These are phyloP conservation scores for Phyllotis vaccarum DNA, from an alignment of 2,797 vertebrate genomes.

Conservation along the genomic window DNA sequence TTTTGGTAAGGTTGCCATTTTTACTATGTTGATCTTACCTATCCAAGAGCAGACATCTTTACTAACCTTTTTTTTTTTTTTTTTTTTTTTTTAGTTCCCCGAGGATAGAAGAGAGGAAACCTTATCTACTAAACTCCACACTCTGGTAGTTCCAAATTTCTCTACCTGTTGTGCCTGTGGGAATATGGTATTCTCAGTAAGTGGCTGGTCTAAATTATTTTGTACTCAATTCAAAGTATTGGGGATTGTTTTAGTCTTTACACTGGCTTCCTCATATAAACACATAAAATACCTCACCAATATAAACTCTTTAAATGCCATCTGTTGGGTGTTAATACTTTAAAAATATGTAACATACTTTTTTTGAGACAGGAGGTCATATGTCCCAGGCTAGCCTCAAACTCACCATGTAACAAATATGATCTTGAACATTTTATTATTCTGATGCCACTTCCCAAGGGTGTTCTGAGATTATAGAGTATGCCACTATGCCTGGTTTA, in stretches of 20 bases:
- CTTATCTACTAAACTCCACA: not conserved
- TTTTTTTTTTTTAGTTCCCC: not conserved
- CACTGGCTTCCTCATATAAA: not conserved
- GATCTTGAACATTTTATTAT: not conserved
- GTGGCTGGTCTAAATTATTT: not conserved
- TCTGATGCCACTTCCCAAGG: not conserved
- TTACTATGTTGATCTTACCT: no score
- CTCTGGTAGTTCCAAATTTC: not conserved
- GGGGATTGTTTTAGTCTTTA: not conserved
- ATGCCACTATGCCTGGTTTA: no score
- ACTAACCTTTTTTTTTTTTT: no score
- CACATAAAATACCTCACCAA: not conserved
- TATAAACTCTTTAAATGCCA: not conserved
- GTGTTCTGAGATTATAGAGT: not conserved
- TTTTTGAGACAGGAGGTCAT: no score
- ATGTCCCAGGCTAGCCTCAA: not conserved
- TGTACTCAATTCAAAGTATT: slow-evolving; percentile 18
- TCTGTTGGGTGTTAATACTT: slow-evolving; percentile 34
- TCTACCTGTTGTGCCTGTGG: not conserved
- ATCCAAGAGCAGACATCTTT: no score
- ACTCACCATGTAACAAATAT: not conserved
- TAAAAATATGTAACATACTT: not conserved
- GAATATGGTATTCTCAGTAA: not conserved
- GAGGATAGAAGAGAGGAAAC: accelerated
- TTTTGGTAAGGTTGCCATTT: no score